Conservation (phyloP, 2,797 vertebrate species). For the Gallinago solitaria region DNA sequence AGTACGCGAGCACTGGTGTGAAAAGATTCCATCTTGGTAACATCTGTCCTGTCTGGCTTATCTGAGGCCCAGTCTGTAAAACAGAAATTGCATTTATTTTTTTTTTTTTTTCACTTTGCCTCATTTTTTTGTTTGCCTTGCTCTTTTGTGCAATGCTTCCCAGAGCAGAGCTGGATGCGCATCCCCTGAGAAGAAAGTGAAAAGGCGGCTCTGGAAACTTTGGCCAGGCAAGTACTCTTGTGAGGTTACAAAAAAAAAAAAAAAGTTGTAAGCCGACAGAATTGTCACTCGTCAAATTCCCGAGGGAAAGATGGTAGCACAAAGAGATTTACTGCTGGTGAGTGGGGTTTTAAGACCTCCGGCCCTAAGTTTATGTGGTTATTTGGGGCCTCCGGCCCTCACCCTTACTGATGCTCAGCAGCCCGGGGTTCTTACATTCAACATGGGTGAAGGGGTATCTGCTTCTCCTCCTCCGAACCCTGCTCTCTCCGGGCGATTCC, state of each 20-base stretch:
- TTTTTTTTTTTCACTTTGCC: too few relatives aligned
- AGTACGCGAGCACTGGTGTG: background rate
- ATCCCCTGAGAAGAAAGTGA: background rate
- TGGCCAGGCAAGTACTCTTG: background rate
- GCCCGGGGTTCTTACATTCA: fast-evolving
- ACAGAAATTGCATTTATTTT: background rate
- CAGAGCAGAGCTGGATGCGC: background rate
- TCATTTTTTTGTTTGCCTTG: background rate
- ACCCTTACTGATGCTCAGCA: background rate
- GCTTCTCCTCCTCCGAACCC: background rate
- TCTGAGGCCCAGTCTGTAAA: background rate
- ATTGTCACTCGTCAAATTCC: background rate
- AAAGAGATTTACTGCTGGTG: background rate
- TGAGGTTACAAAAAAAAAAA: fast-evolving
- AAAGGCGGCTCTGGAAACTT: background rate
- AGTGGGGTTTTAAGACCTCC: background rate
- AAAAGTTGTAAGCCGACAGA: background rate
- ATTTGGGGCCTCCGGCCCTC: background rate
- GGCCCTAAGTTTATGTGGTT: background rate
- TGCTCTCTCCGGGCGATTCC: background rate
- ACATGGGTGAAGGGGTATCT: background rate
- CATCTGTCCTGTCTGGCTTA: background rate
- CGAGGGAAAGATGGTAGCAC: background rate
- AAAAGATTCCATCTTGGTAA: background rate
- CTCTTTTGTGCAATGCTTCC: background rate